Evolutionary conservation across 2,888 invertebrate genomes (phyloP).

Genomic region (Synergus japonicus): DNA sequence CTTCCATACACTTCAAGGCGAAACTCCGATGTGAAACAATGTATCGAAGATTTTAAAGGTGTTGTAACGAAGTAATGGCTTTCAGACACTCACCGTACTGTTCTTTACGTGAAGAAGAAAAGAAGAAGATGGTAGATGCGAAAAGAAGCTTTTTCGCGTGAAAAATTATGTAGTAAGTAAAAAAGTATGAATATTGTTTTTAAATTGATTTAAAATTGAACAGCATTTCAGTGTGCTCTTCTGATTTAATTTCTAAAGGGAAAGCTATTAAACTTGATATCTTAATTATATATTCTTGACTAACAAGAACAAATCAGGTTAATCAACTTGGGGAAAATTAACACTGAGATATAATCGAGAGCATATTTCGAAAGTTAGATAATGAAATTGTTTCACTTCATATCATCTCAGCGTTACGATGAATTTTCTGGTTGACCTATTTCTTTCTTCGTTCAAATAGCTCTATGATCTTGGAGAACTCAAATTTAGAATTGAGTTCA

Average conservation of each 20-base stretch:
- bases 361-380: constrained; percentile 31
- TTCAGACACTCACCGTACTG: not conserved
- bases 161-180: not conserved
- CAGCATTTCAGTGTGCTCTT: not conserved
- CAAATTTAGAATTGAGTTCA: not conserved
- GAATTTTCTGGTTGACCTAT: constrained; percentile 36
- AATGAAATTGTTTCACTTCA: constrained; percentile 32
- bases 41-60: constrained; percentile 37
- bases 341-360: constrained; percentile 18
- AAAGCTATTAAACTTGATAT: not conserved
- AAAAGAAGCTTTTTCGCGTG: not conserved
- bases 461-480: constrained; percentile 15
- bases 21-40: constrained; percentile 19
- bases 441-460: constrained; percentile 6
- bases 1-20: constrained; percentile 45
- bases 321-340: constrained; percentile 32
- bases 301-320: constrained; percentile 30
- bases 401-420: constrained; percentile 25
- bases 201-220: not conserved
- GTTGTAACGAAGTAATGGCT: constrained; percentile 33
- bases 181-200: not conserved
- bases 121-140: not conserved
- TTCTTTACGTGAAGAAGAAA: not conserved
- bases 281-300: constrained; percentile 12
- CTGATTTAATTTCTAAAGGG: not conserved